phyloP scores from a whole-genome alignment of 1,140 invertebrate genomes.

The Campodea augens region DNA sequence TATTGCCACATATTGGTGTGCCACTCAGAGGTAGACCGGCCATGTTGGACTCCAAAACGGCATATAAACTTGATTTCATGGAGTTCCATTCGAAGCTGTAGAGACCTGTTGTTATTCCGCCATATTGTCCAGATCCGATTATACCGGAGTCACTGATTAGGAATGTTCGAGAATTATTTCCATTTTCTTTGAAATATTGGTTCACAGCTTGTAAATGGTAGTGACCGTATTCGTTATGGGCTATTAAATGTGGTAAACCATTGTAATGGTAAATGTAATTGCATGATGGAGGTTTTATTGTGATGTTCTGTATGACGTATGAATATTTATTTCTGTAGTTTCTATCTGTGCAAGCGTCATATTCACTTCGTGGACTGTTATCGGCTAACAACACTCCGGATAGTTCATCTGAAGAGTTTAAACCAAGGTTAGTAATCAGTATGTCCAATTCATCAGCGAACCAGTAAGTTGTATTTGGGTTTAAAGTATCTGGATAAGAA shows the following conservation, averaged over 20 bases:
- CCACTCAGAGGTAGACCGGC: neutral
- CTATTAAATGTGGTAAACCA: neutral
- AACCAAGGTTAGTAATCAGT: neutral
- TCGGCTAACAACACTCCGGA: neutral
- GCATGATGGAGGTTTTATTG: neutral
- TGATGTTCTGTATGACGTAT: neutral
- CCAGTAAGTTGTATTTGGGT: neutral
- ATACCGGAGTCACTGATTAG: neutral
- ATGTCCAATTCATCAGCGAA: neutral
- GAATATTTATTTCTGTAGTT: neutral
- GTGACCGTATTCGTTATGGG: neutral
- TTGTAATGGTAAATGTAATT: neutral
- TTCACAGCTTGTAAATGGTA: neutral
- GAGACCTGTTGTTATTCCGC: neutral
- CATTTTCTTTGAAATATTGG: neutral
- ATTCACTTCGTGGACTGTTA: neutral
- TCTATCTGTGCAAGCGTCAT: neutral
- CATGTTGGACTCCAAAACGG: neutral
- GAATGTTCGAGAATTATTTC: neutral
- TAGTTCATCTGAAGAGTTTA: too few species aligned
- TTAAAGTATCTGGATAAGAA: neutral
- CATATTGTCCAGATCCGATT: neutral
- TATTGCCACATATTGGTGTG: neutral
- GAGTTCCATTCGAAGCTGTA: neutral
- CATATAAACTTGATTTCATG: neutral